Base-by-base conservation (phyloP, 2,888 invertebrate species). In the Campopleginae sp. region DNA sequence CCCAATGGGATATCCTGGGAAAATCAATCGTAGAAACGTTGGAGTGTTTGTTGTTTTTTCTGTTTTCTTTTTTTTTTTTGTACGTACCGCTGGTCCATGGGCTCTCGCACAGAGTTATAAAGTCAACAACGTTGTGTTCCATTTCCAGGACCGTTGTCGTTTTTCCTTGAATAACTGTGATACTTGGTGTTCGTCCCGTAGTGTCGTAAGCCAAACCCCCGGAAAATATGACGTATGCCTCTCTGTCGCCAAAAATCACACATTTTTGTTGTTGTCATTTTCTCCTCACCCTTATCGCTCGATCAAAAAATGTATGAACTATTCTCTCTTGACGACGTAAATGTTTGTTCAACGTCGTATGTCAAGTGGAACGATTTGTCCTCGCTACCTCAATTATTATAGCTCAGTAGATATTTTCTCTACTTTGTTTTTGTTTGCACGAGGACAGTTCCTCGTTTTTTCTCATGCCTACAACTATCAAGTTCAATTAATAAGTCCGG, bases 41-140 rank as follows among this genome's bases (percentile, higher is more conserved):
- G 31, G 31, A 58, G 12, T 51, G 54, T 33, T 51, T 27, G 19
- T 74, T 54, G 19, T 27, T 74, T 66, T 51, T 19, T 2, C 23
- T n/a, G 17, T 58, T 76, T 61, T 7, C 46, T 5, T 46, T 31
- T 38, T 14, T 48, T 38, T 48, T 12, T 66, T 66, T 51, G 17
- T 12, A 93, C 95, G 94, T 93, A 98, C 98, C 98, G 93, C 97
- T 97, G 86, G 96, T 95, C 96, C 98, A 99, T 31, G 99, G 99
- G 89, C 97, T 98, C 94, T 98, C 98, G 94, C 98, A 98, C 82
- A 99, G 95, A 83, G 98, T 98, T 92, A 99, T 96, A 95, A 99
- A 99, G 95, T 99, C 99, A 87, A 99, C 96, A 86, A 99, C 98
- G 92, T 97, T 97, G 95, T 99, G 98, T 94, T 99, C 99, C 99